These are phyloP conservation scores for Turnix velox DNA, from an alignment of 2,113 vertebrate genomes.

Conservation along the genomic window DNA sequence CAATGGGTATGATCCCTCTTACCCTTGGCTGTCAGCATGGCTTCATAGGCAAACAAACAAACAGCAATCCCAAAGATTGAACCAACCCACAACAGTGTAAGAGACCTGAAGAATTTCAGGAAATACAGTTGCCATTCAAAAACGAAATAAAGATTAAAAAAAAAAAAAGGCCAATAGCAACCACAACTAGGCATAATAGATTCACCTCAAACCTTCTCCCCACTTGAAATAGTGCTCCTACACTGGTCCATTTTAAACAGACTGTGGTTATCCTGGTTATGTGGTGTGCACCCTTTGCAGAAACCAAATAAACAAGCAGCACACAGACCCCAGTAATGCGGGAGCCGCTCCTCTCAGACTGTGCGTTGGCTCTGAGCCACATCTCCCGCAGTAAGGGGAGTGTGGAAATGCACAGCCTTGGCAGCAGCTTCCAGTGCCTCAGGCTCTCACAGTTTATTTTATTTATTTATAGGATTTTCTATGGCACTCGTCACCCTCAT, in stretches of 20 bases:
- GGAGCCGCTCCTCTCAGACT: constrained; percentile 48
- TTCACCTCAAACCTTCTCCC: background rate
- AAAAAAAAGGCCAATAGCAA: background rate
- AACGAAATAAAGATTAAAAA: background rate
- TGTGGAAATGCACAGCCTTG: constrained; percentile 63
- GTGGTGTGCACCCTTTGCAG: constrained; percentile 12
- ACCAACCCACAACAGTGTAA: background rate
- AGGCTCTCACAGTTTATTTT: constrained; percentile 67
- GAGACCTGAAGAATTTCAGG: background rate
- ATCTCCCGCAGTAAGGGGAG: constrained; percentile 46
- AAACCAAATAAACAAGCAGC: constrained; percentile 43
- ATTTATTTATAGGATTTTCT: constrained; percentile 64
- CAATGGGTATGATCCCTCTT: fast-evolving
- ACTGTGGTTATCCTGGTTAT: background rate
- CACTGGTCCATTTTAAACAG: background rate
- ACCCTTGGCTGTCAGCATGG: background rate
- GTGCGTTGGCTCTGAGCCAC: constrained; percentile 45
- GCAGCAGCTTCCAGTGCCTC: constrained; percentile 60
- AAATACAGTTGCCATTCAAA: background rate
- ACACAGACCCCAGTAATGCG: background rate
- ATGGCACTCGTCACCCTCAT: constrained; percentile 19
- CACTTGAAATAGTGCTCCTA: background rate
- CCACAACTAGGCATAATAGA: background rate
- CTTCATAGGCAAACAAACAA: background rate
- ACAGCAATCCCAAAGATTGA: background rate